phyloP scores from a whole-genome alignment of 2,797 vertebrate genomes.

The Alectoris magna region DNA sequence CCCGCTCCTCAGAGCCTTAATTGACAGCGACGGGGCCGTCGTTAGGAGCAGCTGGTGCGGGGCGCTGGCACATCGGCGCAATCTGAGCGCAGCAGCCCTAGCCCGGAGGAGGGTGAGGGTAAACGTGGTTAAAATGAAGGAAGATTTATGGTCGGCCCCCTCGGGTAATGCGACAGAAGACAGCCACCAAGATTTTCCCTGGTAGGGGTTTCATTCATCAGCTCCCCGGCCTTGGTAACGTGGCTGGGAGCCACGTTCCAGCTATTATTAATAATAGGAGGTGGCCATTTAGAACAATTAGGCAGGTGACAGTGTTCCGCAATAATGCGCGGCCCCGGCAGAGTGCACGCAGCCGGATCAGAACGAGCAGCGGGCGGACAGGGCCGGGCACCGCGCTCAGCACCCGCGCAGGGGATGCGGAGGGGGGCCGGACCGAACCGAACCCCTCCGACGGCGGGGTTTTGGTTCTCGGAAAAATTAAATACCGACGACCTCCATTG shows the following conservation, averaged over 20 bases:
- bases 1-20: conserved; percentile 98
- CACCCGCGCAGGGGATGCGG: background rate
- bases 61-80: conserved; percentile 95
- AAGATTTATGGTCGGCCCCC: conserved; percentile 98
- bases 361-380: background rate
- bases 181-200: conserved; percentile 91
- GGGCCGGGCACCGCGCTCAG: too few species aligned
- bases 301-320: conserved; percentile 90
- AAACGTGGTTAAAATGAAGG: conserved; percentile 95
- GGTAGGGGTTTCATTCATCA: conserved; percentile 86
- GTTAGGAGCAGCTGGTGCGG: conserved; percentile 99
- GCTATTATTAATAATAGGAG: conserved; percentile 89
- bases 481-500: rapidly evolving
- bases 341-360: background rate
- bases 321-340: conserved; percentile 72
- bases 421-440: too few species aligned
- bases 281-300: conserved; percentile 87
- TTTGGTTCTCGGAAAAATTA: too few species aligned
- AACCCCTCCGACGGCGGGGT: too few species aligned
- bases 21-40: conserved; percentile 99
- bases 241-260: conserved; percentile 80
- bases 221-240: conserved; percentile 73
- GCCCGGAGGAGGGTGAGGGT: conserved; percentile 92
- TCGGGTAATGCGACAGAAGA: conserved; percentile 89
- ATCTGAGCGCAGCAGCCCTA: conserved; percentile 94